Percentiles rank a stretch among this genome's conserved stretches.
Conservation (phyloP, 2,113 vertebrate species). For the Miniopterus natalensis region DNA sequence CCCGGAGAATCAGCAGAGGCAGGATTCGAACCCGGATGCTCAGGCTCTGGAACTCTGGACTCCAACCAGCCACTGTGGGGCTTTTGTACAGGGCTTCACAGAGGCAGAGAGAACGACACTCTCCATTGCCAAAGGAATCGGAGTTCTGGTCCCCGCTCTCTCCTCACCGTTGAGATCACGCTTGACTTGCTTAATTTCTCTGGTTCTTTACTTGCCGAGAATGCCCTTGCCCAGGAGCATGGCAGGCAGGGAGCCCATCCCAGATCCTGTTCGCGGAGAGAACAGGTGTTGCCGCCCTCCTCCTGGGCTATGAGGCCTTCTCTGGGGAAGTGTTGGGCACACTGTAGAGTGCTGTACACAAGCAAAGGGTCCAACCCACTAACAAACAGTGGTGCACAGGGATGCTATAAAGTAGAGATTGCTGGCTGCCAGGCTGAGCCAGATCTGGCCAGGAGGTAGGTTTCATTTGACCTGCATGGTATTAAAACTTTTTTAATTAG, state of each 20-base stretch:
- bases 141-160: not conserved
- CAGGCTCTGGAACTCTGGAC: not conserved
- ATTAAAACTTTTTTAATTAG: not conserved
- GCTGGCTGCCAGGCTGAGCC: not conserved
- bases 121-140: no score
- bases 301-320: not conserved
- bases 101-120: accelerated
- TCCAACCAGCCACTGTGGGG: not conserved
- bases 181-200: not conserved
- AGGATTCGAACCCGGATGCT: accelerated
- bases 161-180: not conserved
- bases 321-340: not conserved
- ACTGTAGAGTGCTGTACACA: not conserved
- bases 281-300: no score
- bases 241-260: not conserved
- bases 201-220: not conserved
- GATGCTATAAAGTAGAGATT: not conserved
- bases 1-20: accelerated
- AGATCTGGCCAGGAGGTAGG: no score
- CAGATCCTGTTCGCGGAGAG: not conserved
- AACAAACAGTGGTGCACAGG: accelerated
- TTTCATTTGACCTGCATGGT: not conserved
- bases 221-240: accelerated
- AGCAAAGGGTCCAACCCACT: not conserved
- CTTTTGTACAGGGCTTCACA: not conserved